These are phyloP conservation scores for Brenthis daphne DNA, from an alignment of 2,888 invertebrate genomes.

Conservation along the genomic window DNA sequence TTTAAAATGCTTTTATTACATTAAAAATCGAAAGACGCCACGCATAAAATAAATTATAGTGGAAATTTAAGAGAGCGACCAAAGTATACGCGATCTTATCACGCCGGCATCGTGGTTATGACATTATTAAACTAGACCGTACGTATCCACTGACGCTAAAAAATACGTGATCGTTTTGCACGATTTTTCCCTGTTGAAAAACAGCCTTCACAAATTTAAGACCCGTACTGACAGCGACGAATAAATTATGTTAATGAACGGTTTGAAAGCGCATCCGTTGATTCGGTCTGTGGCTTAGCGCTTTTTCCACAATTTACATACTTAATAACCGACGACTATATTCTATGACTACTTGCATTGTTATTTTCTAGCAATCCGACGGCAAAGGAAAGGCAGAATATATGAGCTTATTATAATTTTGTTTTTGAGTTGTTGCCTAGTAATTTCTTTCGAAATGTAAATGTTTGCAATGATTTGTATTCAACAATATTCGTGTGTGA, in stretches of 20 bases:
- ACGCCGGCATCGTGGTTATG: constrained; percentile 64
- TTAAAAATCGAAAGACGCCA: constrained; percentile 48
- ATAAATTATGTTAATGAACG: constrained; percentile 81
- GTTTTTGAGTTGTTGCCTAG: constrained; percentile 8
- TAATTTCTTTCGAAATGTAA: background rate
- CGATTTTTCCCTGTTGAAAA: constrained; percentile 71
- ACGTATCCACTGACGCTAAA: constrained; percentile 61
- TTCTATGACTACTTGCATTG: constrained; percentile 38
- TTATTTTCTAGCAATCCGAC: constrained; percentile 20
- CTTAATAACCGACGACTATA: constrained; percentile 54
- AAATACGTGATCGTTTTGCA: constrained; percentile 78
- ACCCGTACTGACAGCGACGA: constrained; percentile 75
- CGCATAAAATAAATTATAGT: constrained; percentile 72
- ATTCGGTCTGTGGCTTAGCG: constrained; percentile 63
- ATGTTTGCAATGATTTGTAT: background rate
- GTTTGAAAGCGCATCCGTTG: constrained; percentile 76
- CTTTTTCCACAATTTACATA: constrained; percentile 71
- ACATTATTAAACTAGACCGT: constrained; percentile 74
- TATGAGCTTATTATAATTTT: constrained; percentile 19
- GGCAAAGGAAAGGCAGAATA: constrained; percentile 20
- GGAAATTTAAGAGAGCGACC: constrained; percentile 58
- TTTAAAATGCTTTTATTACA: constrained; percentile 15
- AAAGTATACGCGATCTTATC: constrained; percentile 68
- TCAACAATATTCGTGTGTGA: background rate
- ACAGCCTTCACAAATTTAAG: constrained; percentile 76